phyloP scores from a whole-genome alignment of 2,797 vertebrate genomes.

The Xenopus petersii region DNA sequence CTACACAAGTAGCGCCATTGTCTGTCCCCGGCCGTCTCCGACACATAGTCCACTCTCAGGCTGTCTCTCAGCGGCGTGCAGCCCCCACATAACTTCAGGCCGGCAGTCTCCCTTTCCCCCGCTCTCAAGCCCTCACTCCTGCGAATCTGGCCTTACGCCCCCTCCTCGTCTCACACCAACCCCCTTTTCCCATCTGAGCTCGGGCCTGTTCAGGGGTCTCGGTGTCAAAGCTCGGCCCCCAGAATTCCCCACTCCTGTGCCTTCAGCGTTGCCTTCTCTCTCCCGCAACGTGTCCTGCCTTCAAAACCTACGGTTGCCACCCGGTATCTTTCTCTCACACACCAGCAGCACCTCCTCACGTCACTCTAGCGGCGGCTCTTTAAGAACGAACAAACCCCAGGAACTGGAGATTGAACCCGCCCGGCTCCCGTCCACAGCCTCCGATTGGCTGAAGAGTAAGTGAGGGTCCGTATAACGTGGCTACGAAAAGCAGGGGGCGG shows the following conservation, averaged over 20 bases:
- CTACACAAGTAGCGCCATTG: neutral
- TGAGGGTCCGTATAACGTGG: conserved; percentile 22
- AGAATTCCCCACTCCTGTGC: neutral
- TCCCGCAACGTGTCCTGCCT: neutral
- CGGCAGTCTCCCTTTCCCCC: neutral
- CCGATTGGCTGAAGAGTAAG: conserved; percentile 6
- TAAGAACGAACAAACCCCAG: conserved; percentile 7
- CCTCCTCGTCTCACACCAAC: neutral
- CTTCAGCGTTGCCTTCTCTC: neutral
- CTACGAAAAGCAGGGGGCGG: neutral
- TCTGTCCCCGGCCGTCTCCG: neutral
- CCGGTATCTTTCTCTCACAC: neutral
- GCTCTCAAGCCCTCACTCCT: neutral
- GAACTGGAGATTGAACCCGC: conserved; percentile 7
- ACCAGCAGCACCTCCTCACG: conserved; percentile 4
- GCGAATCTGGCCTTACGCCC: conserved; percentile 37
- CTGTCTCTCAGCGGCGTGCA: neutral
- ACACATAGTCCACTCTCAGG: no score
- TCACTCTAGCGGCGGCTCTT: conserved; percentile 14
- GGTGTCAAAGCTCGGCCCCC: neutral
- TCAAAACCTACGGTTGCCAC: neutral
- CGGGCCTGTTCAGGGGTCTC: conserved; percentile 4
- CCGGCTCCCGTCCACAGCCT: conserved; percentile 5
- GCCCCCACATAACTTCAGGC: neutral
- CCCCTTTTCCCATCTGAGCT: conserved; percentile 1